Evolutionary conservation across 2,113 vertebrate genomes (phyloP).

Genomic region (Phycodurus eques): DNA sequence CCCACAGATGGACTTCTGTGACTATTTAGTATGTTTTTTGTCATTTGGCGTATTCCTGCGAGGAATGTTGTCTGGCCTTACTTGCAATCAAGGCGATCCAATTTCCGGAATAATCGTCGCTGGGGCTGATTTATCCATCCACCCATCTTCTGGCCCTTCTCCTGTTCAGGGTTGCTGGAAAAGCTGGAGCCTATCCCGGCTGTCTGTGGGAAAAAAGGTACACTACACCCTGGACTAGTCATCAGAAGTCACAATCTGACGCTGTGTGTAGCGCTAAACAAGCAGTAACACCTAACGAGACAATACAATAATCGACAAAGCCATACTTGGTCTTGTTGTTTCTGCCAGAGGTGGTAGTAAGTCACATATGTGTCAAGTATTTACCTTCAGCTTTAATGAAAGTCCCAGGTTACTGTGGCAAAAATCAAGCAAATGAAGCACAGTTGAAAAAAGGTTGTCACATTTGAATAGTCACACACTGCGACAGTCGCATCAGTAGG

Average conservation of each 20-base stretch:
- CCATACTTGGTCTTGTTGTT: background rate
- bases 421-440: too few relatives aligned
- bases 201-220: background rate
- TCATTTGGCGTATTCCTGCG: background rate
- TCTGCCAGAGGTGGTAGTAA: background rate
- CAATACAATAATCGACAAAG: background rate
- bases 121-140: background rate
- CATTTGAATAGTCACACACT: background rate
- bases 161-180: background rate
- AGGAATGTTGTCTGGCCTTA: background rate
- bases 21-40: constrained; percentile 3
- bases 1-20: background rate
- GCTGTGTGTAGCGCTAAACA: background rate
- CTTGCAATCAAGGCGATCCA: background rate
- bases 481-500: background rate
- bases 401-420: too few relatives aligned
- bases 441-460: background rate
- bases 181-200: background rate
- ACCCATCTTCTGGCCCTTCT: background rate
- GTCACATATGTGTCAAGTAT: background rate
- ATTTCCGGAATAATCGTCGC: background rate
- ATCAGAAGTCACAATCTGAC: background rate
- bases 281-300: background rate
- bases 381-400: background rate
- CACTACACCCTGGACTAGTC: background rate